Conservation (phyloP, 30 jellyfish, hydroid and myxozoan species). For the Mastigias papua region DNA sequence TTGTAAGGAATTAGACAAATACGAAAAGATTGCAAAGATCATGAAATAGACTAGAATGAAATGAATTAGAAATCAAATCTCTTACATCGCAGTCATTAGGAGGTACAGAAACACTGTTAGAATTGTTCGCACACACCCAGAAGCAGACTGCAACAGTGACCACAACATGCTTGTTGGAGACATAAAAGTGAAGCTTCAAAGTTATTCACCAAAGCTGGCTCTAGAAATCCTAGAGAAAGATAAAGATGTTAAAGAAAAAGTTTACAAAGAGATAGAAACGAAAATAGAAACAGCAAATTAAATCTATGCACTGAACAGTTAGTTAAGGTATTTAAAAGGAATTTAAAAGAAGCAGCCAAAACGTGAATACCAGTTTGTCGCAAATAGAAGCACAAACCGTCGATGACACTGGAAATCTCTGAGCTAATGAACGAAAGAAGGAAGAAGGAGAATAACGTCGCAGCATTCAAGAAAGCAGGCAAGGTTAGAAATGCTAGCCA, state of each 20-base stretch:
- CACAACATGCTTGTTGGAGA: conserved; percentile 60
- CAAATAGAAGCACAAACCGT: conserved; percentile 18
- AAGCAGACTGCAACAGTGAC: conserved; percentile 59
- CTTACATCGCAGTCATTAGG: conserved; percentile 37
- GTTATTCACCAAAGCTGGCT: conserved; percentile 19
- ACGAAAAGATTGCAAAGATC: conserved; percentile 37
- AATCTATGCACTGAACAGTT: conserved; percentile 48
- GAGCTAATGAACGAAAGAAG: conserved; percentile 36
- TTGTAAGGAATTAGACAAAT: conserved; percentile 34
- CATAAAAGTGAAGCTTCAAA: conserved; percentile 38
- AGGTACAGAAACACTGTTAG: conserved; percentile 55
- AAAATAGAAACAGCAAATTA: conserved; percentile 19
- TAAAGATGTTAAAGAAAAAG: conserved; percentile 19
- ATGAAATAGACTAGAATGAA: background rate
- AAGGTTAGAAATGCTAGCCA: conserved; percentile 60
- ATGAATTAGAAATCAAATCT: background rate
- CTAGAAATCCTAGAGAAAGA: conserved; percentile 25
- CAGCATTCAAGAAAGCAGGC: conserved; percentile 35
- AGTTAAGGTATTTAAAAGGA: conserved; percentile 41
- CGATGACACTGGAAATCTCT: conserved; percentile 57
- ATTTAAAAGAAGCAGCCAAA: conserved; percentile 63
- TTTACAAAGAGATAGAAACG: conserved; percentile 29
- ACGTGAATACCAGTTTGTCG: background rate
- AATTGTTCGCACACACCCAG: conserved; percentile 49
- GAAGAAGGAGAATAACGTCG: conserved; percentile 24